Percentiles rank a stretch among this genome's conserved stretches.
Evolutionary conservation across 2,113 vertebrate species (phyloP).

Genomic region (Oryzias javanicus): DNA sequence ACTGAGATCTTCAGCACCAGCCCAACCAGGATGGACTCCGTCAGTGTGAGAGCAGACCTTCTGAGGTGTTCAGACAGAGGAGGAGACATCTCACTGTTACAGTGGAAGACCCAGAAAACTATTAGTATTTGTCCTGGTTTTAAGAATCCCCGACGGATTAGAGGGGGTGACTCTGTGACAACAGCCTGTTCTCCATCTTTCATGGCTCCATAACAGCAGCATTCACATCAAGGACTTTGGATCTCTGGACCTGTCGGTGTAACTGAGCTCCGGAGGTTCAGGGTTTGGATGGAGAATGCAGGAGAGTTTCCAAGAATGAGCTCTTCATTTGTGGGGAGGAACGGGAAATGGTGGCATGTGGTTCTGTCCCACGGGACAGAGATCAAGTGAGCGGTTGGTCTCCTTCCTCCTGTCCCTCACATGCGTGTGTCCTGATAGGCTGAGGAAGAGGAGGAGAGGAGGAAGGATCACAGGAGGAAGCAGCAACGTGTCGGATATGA

Average conservation of each 20-base stretch:
- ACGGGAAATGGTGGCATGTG: slow-evolving; percentile 26
- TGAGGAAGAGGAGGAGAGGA: slow-evolving; percentile 45
- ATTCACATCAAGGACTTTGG: not conserved
- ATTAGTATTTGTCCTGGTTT: no score
- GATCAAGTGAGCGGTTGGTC: slow-evolving; percentile 49
- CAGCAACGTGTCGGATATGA: no score
- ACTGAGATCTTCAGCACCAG: no score
- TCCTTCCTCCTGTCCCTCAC: slow-evolving; percentile 47
- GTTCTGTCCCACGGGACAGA: slow-evolving; percentile 58
- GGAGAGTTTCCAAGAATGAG: slow-evolving; percentile 50
- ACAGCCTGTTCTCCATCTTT: not conserved
- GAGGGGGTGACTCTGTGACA: accelerated
- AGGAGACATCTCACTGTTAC: no score
- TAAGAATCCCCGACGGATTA: no score
- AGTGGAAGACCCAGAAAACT: no score
- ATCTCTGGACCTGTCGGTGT: not conserved
- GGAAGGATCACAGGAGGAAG: slow-evolving; percentile 11
- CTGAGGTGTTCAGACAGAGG: no score
- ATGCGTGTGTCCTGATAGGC: slow-evolving; percentile 65
- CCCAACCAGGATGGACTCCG: no score
- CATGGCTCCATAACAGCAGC: not conserved
- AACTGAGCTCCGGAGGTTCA: slow-evolving; percentile 2
- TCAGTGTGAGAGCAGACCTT: no score
- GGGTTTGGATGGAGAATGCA: slow-evolving; percentile 29
- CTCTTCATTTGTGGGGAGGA: slow-evolving; percentile 44